Evolutionary conservation across 2,888 invertebrate genomes (phyloP), one percentile per base, ranked within the genome.

Genomic region (Pristionchus entomophagus): DNA sequence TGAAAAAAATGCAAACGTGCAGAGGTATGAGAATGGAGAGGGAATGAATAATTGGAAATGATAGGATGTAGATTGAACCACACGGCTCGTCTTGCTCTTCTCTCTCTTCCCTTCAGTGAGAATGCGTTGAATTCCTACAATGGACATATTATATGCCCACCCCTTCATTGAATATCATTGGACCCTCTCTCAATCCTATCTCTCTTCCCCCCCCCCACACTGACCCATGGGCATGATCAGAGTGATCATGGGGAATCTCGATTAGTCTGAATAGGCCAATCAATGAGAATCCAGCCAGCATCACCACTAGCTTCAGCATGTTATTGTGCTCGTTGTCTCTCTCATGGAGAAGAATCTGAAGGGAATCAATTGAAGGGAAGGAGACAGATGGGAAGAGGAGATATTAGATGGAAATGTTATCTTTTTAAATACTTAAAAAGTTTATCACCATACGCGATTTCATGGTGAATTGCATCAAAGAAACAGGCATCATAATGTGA

Each of bases 281-380:
- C 10, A 92, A 69, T 6, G 89, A 86, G 88, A 93, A 93, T 26
- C 93, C 93, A 82, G 91, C 32, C 38, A 93, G 84, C 90, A 92
- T 92, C 35, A 91, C 89, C 6, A 91, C 49, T 62, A 93, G 88
- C 86, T 93, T 93, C 35, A 92, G 87, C 81, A 93, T 86, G 81
- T 93, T 93, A 56, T 91, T 91, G 86, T 93, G 93, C 85, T 93
- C 93, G 85, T 93, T 93, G 90, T 93, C 93, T 41, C 93, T 89
- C 85, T 93, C 93, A 89, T 93, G 93, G 14, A 93, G 89, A 8
- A 93, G 89, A 35, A 93, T 92, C 95, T 98, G 97, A 94, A 97
- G 5, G 6, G 53, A 22, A 17, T 41, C 29, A 5, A 29, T 45
- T 26, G n/a, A 49, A 14, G 45, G 14, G 29, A 62, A 62, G 10